These are phyloP conservation scores for Urocolius indicus DNA, from an alignment of 2,113 vertebrate genomes.

Conservation along the genomic window DNA sequence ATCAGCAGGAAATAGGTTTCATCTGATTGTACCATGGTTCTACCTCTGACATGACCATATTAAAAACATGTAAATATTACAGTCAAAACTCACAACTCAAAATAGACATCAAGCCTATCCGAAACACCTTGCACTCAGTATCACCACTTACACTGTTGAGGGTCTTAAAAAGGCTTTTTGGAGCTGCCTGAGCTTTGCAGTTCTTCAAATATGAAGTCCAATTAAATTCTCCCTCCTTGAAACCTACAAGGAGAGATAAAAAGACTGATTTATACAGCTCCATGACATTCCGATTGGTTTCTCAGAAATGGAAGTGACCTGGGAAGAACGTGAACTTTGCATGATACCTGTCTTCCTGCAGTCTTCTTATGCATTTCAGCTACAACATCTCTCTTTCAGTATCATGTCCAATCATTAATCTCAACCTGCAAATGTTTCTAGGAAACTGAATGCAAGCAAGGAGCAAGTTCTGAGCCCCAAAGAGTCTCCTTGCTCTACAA, in stretches of 20 bases:
- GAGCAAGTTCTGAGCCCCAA: neutral
- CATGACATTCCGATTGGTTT: neutral
- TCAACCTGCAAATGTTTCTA: constrained; percentile 16
- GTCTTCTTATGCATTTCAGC: neutral
- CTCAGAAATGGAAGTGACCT: constrained; percentile 52
- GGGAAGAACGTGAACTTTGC: constrained; percentile 33
- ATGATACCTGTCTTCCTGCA: constrained; percentile 2
- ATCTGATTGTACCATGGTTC: neutral
- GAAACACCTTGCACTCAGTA: neutral
- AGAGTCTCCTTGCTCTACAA: neutral
- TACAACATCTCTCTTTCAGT: neutral
- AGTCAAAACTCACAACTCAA: neutral
- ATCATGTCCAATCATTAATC: constrained; percentile 37
- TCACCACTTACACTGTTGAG: constrained; percentile 82
- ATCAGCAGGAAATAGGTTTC: constrained; percentile 12
- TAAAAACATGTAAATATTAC: neutral
- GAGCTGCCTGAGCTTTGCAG: constrained; percentile 88
- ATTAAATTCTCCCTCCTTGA: constrained; percentile 90
- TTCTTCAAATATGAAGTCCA: constrained; percentile 91
- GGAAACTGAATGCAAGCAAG: neutral
- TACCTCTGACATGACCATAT: neutral
- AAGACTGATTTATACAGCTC: neutral
- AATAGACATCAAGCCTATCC: neutral
- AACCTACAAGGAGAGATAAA: constrained; percentile 76
- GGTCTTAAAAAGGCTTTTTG: constrained; percentile 90